These are phyloP conservation scores for Chlamydotis undulata DNA, from an alignment of 2,113 vertebrate genomes.

Conservation along the genomic window DNA sequence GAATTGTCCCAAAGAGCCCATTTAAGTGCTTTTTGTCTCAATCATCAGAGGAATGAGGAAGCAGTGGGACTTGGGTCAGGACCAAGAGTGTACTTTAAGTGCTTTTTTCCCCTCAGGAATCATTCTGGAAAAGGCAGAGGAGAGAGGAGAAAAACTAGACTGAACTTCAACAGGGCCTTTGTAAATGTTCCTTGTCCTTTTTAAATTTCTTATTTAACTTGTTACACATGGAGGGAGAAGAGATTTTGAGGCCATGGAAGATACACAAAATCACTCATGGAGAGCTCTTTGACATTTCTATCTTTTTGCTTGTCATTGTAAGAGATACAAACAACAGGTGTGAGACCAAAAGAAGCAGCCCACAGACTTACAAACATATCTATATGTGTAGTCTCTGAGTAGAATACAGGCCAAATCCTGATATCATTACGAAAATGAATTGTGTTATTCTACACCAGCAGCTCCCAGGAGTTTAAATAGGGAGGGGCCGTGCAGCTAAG, in stretches of 20 bases:
- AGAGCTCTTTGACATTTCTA: background rate
- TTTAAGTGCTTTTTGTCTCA: slow-evolving; percentile 39
- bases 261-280: background rate
- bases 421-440: background rate
- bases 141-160: slow-evolving; percentile 1
- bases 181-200: background rate
- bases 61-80: background rate
- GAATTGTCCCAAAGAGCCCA: background rate
- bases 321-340: background rate
- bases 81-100: slow-evolving; percentile 47
- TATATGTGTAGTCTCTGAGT: background rate
- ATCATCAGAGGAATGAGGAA: background rate
- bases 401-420: background rate
- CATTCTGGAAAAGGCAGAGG: background rate
- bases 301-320: background rate
- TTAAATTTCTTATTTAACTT: background rate
- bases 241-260: background rate
- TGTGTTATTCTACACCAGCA: background rate
- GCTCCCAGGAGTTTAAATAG: background rate
- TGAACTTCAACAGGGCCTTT: background rate
- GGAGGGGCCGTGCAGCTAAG: background rate
- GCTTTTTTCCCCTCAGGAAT: slow-evolving; percentile 23
- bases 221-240: background rate
- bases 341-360: background rate
- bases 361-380: background rate